Conservation (phyloP, 2,797 vertebrate species). For the Pangasius sanitwongsei region DNA sequence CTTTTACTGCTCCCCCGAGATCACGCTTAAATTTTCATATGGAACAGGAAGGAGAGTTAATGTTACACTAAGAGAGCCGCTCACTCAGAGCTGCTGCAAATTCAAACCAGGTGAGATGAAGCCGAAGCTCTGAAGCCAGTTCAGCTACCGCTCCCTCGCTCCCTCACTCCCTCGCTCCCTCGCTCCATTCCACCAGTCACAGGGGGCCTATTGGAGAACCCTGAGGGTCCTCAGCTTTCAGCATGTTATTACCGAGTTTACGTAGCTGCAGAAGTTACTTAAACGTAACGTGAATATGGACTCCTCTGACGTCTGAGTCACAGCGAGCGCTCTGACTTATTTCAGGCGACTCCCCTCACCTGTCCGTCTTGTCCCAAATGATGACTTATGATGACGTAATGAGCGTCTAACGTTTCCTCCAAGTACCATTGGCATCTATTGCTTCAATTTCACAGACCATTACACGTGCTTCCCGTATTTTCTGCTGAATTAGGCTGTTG, state of each 20-base stretch:
- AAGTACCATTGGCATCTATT: not conserved
- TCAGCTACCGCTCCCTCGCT: constrained; percentile 17
- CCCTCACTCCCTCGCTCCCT: not conserved
- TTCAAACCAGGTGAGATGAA: constrained; percentile 72
- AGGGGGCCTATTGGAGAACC: constrained; percentile 22
- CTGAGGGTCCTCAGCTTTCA: constrained; percentile 39
- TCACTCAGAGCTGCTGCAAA: constrained; percentile 66
- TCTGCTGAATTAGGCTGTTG: not conserved
- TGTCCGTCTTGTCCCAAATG: not conserved
- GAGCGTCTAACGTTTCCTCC: constrained; percentile 17
- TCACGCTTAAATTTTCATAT: constrained; percentile 73
- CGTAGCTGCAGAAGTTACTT: constrained; percentile 15
- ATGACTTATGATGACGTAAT: not conserved
- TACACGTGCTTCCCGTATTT: not conserved
- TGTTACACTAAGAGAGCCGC: constrained; percentile 69
- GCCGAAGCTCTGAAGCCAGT: constrained; percentile 40
- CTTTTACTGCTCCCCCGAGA: constrained; percentile 74
- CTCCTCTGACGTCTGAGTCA: not conserved
- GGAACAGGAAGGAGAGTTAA: constrained; percentile 77
- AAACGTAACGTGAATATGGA: constrained; percentile 6
- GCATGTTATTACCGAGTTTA: constrained; percentile 33
- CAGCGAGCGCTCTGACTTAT: not conserved
- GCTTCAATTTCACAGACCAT: constrained; percentile 7
- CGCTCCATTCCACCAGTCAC: constrained; percentile 48
- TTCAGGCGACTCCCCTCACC: not conserved